Base-by-base conservation (phyloP, 2,888 invertebrate species). In the Metacarcinus magister region DNA sequence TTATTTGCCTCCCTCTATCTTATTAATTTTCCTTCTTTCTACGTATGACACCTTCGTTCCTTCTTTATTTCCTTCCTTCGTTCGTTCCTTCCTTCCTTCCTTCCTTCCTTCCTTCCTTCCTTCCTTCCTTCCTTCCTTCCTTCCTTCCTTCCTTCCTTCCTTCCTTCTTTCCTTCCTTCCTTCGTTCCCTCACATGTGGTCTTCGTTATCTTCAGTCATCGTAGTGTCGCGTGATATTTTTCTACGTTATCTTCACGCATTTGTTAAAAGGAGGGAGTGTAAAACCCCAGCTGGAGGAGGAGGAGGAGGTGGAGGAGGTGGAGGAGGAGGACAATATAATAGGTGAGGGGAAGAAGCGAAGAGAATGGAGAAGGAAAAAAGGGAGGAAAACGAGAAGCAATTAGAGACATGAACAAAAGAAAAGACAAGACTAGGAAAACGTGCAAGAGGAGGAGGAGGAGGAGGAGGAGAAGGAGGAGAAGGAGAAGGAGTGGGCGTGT, bases 211-310 rank as follows among this genome's bases (percentile, higher is more conserved):
- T 43, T 23, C 39, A 43, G 13, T 39, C 28, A 75, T 93, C 93
- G 28, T 93, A 39, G 48, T 16, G 39, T 60, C 43, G 19, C 54
- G 67, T 67, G 75, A 93, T 93, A 93, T 93, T 93, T 93, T 93
- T 54, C n/a, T 67, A 93, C n/a, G 23, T 67, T 93, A 93, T 93
- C 93, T 93, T 93, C 93, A 93, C 93, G 67, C 23, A 0, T 93
- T 67, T 82, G 82, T 28, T 43, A 44, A n/a, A 87, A 87, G 46
- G 48, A 19, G 44, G 44, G 46, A 87, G 87, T 19, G 39, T 23
- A 16, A 16, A 8, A 44, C 39, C 23, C 67, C 8, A 82, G 23
- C 0, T 16, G 43, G 75, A 28, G 23, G 67, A 43, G 75, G 32
- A 43, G n/a, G 39, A 94, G 28, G 43, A 54, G 39, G 93, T 4